A percentile compares a stretch with the other conserved stretches of the same genome.
Conservation (phyloP, 2,888 invertebrate genomes). For the Agrypnus murinus region DNA sequence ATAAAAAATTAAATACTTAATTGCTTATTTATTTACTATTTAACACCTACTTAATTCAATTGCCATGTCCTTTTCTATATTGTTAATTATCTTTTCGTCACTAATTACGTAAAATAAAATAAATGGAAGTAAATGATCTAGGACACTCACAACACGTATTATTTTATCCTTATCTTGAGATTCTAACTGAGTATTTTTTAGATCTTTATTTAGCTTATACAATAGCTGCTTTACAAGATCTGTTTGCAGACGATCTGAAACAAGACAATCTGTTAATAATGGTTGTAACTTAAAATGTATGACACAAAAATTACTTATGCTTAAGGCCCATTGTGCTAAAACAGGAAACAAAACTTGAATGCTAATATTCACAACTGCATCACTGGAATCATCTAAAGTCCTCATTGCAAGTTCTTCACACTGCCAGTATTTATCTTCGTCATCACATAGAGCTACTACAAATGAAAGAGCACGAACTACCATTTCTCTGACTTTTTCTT, state of each 20-base stretch:
- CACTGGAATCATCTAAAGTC: conserved; percentile 75
- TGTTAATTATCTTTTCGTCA: conserved; percentile 63
- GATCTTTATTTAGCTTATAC: conserved; percentile 64
- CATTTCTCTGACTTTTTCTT: conserved; percentile 76
- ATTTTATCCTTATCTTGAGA: conserved; percentile 62
- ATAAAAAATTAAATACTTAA: neutral
- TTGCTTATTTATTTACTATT: too few relatives aligned
- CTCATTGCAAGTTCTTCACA: conserved; percentile 76
- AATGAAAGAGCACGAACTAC: conserved; percentile 77
- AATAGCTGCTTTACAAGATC: conserved; percentile 71
- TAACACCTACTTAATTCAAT: conserved; percentile 67
- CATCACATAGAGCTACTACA: conserved; percentile 77
- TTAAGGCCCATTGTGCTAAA: conserved; percentile 77
- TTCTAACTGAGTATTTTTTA: conserved; percentile 65
- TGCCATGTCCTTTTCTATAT: conserved; percentile 65
- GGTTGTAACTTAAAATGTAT: too few relatives aligned
- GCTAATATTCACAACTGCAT: conserved; percentile 73
- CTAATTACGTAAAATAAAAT: conserved; percentile 67
- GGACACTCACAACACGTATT: conserved; percentile 63
- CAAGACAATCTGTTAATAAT: too few relatives aligned
- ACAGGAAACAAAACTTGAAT: conserved; percentile 76
- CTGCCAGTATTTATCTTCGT: conserved; percentile 78
- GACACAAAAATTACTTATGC: conserved; percentile 61
- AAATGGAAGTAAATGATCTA: conserved; percentile 69
- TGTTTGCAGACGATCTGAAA: conserved; percentile 73